Evolutionary conservation across 2,797 vertebrate species (phyloP).

Genomic region (Aphelocoma californica): DNA sequence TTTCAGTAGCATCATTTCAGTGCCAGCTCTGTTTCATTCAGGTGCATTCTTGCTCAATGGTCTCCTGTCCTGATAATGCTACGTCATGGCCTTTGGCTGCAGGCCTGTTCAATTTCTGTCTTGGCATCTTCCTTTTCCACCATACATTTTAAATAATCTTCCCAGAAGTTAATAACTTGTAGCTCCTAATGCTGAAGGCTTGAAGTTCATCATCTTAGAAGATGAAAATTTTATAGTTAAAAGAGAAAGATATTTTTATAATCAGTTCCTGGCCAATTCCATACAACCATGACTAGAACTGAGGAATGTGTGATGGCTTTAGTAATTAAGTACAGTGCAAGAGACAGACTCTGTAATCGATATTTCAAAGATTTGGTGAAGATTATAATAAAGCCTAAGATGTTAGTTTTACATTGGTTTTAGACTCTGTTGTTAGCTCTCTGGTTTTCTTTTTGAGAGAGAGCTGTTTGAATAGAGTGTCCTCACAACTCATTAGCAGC

Average conservation of each 20-base stretch:
- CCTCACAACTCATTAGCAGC: neutral
- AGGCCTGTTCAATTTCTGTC: neutral
- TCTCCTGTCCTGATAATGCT: neutral
- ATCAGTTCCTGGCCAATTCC: neutral
- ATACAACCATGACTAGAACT: neutral
- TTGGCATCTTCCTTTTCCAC: neutral
- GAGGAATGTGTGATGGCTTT: neutral
- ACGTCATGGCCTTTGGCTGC: neutral
- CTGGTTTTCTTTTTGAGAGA: neutral
- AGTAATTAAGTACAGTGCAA: neutral
- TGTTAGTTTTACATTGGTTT: neutral
- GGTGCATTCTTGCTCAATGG: neutral
- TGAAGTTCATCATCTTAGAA: neutral
- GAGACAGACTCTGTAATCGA: neutral
- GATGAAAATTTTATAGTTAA: neutral
- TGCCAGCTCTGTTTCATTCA: neutral
- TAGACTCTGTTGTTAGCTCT: neutral
- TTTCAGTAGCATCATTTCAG: neutral
- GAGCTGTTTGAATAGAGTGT: neutral
- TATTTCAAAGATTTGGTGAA: neutral
- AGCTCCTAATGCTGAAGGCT: neutral
- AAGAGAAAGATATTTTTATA: neutral
- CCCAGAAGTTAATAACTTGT: constrained; percentile 1
- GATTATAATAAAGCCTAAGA: neutral
- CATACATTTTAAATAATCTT: neutral